Conservation (phyloP, 2,797 vertebrate species). For the Salarias fasciatus region DNA sequence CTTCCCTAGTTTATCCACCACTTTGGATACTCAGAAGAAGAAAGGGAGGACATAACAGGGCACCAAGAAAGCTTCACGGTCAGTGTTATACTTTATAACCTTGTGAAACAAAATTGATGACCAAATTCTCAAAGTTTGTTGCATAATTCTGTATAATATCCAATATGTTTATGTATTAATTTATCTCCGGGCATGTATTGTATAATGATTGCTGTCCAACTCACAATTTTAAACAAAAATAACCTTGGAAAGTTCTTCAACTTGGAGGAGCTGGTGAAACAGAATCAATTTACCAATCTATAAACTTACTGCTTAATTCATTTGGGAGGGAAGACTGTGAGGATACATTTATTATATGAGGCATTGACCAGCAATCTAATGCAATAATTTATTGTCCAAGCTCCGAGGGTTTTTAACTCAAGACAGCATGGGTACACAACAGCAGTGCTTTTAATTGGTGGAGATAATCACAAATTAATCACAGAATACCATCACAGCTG, state of each 20-base stretch:
- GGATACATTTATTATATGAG: constrained; percentile 24
- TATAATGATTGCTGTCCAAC: background rate
- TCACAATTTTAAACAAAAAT: constrained; percentile 21
- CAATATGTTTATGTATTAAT: background rate
- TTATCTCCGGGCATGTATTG: background rate
- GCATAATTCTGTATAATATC: too few relatives aligned
- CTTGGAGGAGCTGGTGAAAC: constrained; percentile 23
- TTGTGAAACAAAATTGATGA: too few relatives aligned
- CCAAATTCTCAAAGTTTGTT: too few relatives aligned
- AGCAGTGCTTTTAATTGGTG: background rate
- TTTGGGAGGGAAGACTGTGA: constrained; percentile 33
- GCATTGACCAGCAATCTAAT: constrained; percentile 36
- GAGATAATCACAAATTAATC: constrained; percentile 6
- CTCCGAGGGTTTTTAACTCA: background rate
- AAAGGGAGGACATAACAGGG: too few relatives aligned
- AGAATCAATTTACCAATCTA: constrained; percentile 48
- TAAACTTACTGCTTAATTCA: constrained; percentile 23
- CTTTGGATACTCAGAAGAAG: too few relatives aligned
- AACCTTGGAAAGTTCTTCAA: constrained; percentile 36
- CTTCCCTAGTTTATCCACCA: too few relatives aligned
- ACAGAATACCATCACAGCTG: background rate
- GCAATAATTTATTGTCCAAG: constrained; percentile 2
- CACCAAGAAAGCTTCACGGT: too few relatives aligned
- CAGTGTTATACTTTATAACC: too few relatives aligned
- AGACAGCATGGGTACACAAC: background rate